A percentile compares a stretch with the other conserved stretches of the same genome.
These are phyloP conservation scores for Lepidurus packardi DNA, from an alignment of 1,140 invertebrate species.

Conservation along the genomic window DNA sequence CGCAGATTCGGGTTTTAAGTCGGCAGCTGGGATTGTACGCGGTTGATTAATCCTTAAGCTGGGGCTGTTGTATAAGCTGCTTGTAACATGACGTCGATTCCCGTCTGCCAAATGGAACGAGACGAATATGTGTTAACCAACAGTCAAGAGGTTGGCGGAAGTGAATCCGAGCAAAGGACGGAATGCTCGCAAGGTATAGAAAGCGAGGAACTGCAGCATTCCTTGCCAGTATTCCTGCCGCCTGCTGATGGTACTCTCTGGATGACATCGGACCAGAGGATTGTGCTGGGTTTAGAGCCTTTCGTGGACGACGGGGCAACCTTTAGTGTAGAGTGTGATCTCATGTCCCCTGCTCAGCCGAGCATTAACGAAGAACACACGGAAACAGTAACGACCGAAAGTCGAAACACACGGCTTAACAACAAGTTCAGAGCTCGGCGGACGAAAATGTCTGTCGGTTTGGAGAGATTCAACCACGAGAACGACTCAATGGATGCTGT, in stretches of 20 bases:
- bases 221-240: neutral
- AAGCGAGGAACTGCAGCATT: neutral
- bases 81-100: neutral
- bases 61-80: neutral
- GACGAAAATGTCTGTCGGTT: neutral
- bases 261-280: neutral
- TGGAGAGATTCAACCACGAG: neutral
- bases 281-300: constrained; percentile 1
- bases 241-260: neutral
- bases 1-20: neutral
- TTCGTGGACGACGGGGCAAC: neutral
- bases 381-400: neutral
- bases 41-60: neutral
- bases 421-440: neutral
- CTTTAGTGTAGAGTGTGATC: neutral
- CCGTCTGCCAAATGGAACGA: neutral
- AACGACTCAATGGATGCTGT: neutral
- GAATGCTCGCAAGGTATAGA: neutral
- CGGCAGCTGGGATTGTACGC: neutral
- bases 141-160: neutral
- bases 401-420: neutral
- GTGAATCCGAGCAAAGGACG: neutral
- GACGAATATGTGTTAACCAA: neutral
- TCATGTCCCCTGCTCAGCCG: neutral
- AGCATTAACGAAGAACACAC: neutral